Percentiles rank a stretch among this genome's conserved stretches.
Conservation (phyloP, 2,888 invertebrate species). For the Cecidostiba fungosa region DNA sequence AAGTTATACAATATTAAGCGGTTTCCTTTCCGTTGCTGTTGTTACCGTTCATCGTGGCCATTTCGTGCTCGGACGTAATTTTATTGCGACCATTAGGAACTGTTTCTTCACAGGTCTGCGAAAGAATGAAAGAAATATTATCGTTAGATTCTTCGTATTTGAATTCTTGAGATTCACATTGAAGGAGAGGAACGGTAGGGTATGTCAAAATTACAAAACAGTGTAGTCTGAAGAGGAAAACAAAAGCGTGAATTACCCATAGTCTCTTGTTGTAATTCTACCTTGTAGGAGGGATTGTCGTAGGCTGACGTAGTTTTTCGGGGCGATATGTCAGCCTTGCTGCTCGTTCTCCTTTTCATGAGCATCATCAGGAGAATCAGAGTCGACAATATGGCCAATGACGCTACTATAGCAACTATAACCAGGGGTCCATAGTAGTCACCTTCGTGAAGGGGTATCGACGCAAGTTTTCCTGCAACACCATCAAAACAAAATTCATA, state of each 20-base stretch:
- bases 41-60: constrained; percentile 74
- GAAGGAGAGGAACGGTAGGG: background rate
- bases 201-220: constrained; percentile 21
- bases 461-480: constrained; percentile 82
- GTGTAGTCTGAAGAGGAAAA: constrained; percentile 48
- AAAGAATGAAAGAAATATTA: constrained; percentile 53
- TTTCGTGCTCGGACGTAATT: constrained; percentile 73
- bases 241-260: constrained; percentile 85
- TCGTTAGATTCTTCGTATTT: background rate
- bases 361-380: constrained; percentile 90
- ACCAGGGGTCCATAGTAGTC: constrained; percentile 95
- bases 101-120: constrained; percentile 78
- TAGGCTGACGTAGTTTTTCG: constrained; percentile 94
- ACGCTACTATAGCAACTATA: constrained; percentile 93
- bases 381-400: constrained; percentile 91
- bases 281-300: constrained; percentile 96
- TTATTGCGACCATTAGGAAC: constrained; percentile 75
- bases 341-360: constrained; percentile 85
- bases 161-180: too few relatives aligned
- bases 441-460: constrained; percentile 83
- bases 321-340: constrained; percentile 90
- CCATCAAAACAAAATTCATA: background rate
- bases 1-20: constrained; percentile 72
- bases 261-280: constrained; percentile 95
- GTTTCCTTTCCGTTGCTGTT: constrained; percentile 72